phyloP scores from a whole-genome alignment of 2,797 vertebrate species.

The Antrozous pallidus region DNA sequence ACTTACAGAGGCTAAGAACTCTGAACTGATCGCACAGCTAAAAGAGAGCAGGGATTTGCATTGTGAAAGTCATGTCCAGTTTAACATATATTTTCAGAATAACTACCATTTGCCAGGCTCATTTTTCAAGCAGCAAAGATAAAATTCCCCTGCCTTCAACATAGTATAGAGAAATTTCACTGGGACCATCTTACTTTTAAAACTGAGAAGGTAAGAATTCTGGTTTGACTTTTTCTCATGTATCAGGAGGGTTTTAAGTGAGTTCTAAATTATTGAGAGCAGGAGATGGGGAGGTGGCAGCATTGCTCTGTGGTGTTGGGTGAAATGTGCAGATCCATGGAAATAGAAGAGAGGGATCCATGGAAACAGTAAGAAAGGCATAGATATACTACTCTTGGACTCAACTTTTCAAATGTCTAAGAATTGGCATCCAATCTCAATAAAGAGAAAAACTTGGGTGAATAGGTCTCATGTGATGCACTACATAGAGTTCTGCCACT shows the following conservation, averaged over 20 bases:
- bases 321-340: background rate
- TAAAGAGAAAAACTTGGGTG: background rate
- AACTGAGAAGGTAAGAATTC: background rate
- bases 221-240: background rate
- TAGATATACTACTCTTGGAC: background rate
- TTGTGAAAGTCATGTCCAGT: background rate
- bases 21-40: background rate
- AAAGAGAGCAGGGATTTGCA: background rate
- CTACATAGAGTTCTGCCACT: background rate
- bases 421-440: background rate
- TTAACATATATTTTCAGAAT: background rate
- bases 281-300: too few species aligned
- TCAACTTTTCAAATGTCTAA: background rate
- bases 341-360: background rate
- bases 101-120: background rate
- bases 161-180: background rate
- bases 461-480: background rate
- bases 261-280: background rate
- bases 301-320: rapidly evolving
- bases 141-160: background rate
- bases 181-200: background rate
- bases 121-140: background rate
- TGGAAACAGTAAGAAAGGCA: background rate
- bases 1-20: background rate
- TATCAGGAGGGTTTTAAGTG: background rate